A percentile compares a stretch with the other conserved stretches of the same genome.
Evolutionary conservation across 2,888 invertebrate genomes (phyloP).

Genomic region (Ophion costatus): DNA sequence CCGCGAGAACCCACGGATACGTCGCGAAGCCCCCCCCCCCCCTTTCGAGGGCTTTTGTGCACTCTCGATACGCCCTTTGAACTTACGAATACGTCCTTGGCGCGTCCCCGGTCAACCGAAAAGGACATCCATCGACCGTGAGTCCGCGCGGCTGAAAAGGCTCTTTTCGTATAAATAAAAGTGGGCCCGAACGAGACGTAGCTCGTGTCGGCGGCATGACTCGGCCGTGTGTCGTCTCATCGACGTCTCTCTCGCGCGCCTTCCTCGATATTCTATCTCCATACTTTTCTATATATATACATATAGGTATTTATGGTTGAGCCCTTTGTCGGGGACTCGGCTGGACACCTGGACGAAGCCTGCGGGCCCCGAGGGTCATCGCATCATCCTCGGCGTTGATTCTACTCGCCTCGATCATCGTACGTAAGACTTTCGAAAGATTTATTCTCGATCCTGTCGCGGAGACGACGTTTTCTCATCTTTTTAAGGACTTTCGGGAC

Average conservation of each 20-base stretch:
- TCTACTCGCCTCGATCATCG: slow-evolving; percentile 20
- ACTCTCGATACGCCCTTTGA: slow-evolving; percentile 18
- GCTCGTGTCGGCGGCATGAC: slow-evolving; percentile 59
- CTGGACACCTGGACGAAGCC: slow-evolving; percentile 70
- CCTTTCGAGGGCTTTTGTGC: background rate
- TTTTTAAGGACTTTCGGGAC: background rate
- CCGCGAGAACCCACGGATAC: slow-evolving; percentile 17
- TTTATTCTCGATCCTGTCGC: slow-evolving; percentile 8
- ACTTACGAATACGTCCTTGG: slow-evolving; percentile 8
- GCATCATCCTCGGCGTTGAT: slow-evolving; percentile 66
- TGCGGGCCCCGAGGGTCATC: slow-evolving; percentile 68
- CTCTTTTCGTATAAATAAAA: slow-evolving; percentile 38
- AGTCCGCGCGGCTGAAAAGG: slow-evolving; percentile 26
- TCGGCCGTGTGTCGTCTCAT: slow-evolving; percentile 62
- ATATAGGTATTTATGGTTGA: slow-evolving; percentile 12
- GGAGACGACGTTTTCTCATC: background rate
- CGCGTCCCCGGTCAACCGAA: slow-evolving; percentile 62
- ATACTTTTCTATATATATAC: slow-evolving; percentile 14
- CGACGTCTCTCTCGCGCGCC: slow-evolving; percentile 51
- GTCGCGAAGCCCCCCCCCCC: background rate
- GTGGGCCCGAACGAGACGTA: slow-evolving; percentile 7
- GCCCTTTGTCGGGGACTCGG: slow-evolving; percentile 68
- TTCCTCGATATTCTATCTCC: slow-evolving; percentile 51
- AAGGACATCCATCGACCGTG: slow-evolving; percentile 59
- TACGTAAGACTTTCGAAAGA: slow-evolving; percentile 1